Conservation (phyloP, 2,113 vertebrate species). For the Clinocottus analis region DNA sequence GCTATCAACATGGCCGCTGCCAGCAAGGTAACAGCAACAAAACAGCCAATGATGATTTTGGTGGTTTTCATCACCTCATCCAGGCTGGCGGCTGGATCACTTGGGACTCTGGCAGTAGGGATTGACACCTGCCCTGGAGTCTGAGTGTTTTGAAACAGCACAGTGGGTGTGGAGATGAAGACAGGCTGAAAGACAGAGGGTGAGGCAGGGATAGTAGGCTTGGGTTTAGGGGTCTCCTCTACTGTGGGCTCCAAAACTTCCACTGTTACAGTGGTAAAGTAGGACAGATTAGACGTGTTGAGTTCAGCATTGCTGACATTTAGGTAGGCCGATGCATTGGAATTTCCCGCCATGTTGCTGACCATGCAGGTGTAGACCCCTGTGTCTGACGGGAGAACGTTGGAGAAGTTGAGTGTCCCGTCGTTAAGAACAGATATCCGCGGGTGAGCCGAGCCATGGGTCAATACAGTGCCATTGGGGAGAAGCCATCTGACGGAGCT, state of each 20-base stretch:
- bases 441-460: slow-evolving; percentile 93
- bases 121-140: slow-evolving; percentile 90
- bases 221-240: slow-evolving; percentile 92
- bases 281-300: slow-evolving; percentile 97
- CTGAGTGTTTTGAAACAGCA: slow-evolving; percentile 91
- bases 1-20: slow-evolving; percentile 97
- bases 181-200: slow-evolving; percentile 95
- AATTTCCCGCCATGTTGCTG: slow-evolving; percentile 97
- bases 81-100: slow-evolving; percentile 90
- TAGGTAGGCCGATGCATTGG: slow-evolving; percentile 97
- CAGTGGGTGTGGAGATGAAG: slow-evolving; percentile 95
- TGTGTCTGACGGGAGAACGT: slow-evolving; percentile 91
- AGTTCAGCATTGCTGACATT: slow-evolving; percentile 97
- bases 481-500: slow-evolving; percentile 96
- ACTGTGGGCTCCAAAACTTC: slow-evolving; percentile 92
- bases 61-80: slow-evolving; percentile 99
- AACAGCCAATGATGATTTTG: slow-evolving; percentile 99
- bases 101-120: slow-evolving; percentile 86
- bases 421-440: slow-evolving; percentile 94
- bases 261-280: slow-evolving; percentile 97
- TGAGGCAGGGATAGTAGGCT: slow-evolving; percentile 89
- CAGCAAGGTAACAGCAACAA: slow-evolving; percentile 95
- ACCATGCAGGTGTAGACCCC: slow-evolving; percentile 98
- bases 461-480: slow-evolving; percentile 94
- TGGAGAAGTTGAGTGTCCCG: slow-evolving; percentile 96